Base-by-base conservation (phyloP, 2,797 vertebrate species). In the Paramormyrops hopkinsi region DNA sequence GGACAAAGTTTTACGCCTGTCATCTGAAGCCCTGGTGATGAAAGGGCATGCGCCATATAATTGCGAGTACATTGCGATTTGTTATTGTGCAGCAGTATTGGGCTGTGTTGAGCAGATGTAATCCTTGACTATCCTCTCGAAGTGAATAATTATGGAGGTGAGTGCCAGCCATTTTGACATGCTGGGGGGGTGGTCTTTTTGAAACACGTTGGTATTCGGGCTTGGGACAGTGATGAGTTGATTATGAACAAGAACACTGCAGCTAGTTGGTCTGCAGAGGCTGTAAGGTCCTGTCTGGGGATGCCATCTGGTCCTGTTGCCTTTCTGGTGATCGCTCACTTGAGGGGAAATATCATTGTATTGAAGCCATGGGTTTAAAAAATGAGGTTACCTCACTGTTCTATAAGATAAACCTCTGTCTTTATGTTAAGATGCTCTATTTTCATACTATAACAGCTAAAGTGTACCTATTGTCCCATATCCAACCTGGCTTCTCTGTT, bases 251-350 rank as follows among this genome's bases (percentile, higher is more conserved):
- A n/a, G 14, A 89, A 87, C 51, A 89, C 22, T 5, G 44, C n/a
- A n/a, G 89, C 59, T 12, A 87, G 83, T 33, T 89, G 56, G 8
- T 6, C 22, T 50, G 83, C 17, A n/a, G 44, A 86, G 59, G 59
- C 46, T 87, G 37, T 89, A 4, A 87, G 84, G 59, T 73, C 25
- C 17, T 8, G 22, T 1, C 84, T 46, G 2, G 22, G 33, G 12
- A 89, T 76, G 3, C 25, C 84, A 19, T 89, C 59, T 69, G 83
- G 89, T 44, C 89, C 83, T 73, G 89, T 56, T 17, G 22, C 89
- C 25, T 89, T 86, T 76, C 51, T 84, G 51, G n/a, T 84, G 44
- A 65, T 86, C 54, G 12, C n/a, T 59, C 19, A 56, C 56, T 84
- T 37, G 4, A 56, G 22, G 59, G 59, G 2, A 65, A 65, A 11